Conservation (phyloP, 2,113 vertebrate species). For the Leucopsar rothschildi region DNA sequence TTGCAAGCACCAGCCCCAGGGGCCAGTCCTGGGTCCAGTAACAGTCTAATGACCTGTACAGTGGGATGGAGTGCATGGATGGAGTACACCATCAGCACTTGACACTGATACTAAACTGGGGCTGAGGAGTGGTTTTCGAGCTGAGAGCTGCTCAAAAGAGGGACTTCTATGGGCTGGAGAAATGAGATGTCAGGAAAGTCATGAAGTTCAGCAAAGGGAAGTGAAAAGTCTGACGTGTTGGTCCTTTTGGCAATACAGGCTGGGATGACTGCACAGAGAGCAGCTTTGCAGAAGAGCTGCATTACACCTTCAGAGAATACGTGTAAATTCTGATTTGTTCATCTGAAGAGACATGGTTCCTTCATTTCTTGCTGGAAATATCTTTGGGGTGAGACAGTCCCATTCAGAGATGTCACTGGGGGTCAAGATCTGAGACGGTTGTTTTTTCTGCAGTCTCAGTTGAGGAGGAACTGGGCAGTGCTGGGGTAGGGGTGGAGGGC, state of each 20-base stretch:
- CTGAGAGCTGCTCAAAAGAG: not conserved
- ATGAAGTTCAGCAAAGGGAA: not conserved
- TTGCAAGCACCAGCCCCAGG: not conserved
- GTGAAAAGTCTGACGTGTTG: not conserved
- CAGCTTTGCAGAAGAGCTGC: not conserved
- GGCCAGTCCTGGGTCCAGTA: not conserved
- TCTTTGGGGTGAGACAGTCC: not conserved
- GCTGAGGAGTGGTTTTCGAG: not conserved
- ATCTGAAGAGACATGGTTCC: not conserved
- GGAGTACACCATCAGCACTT: not conserved
- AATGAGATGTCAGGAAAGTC: not conserved
- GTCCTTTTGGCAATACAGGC: not conserved
- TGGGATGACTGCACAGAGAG: not conserved
- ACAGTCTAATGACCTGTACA: not conserved
- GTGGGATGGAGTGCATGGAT: not conserved
- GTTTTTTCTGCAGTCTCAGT: not conserved
- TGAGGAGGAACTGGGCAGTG: rapidly evolving
- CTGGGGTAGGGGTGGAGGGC: not conserved
- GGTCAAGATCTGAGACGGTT: not conserved
- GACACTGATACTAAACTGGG: not conserved
- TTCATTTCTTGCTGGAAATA: not conserved
- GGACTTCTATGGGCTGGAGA: not conserved
- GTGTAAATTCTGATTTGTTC: not conserved
- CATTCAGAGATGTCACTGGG: not conserved
- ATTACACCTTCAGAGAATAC: not conserved